Base-by-base conservation (phyloP, 2,113 vertebrate species). In the Henicopernis longicauda region DNA sequence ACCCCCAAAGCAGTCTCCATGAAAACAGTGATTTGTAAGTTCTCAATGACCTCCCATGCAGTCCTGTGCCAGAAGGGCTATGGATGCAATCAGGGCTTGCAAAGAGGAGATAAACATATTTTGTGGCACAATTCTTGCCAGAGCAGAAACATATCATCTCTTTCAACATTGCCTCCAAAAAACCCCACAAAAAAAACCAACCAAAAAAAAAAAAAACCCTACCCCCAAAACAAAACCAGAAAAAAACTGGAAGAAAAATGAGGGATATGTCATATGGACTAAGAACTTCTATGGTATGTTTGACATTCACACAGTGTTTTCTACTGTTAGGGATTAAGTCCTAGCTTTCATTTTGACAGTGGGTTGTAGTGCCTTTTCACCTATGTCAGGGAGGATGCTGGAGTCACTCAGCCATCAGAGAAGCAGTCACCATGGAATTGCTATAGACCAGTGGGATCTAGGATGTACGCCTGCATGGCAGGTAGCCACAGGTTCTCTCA, bases 381-480 rank as follows among this genome's bases (percentile, higher is more conserved):
- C 19, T 26, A 11, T 16, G 23, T 50, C 42, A 36, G 32, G 19
- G 27, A 55, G 17, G 49, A 32, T 79, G 66, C 29, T 79, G 54
- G 54, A 67, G 47, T 27, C 55, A 69, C 32, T 26, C 22, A 57
- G 32, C 20, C n/a, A 32, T 55, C 17, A 8, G 59, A 72, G 65
- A 73, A 67, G 27, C 7, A 67, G n/a, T 50, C 23, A 16, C 42
- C 11, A 6, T 52, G 36, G 54, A 62, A 50, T 9, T 74, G 44
- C 49, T 62, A 14, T 15, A 52, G 47, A 83, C 22, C 54, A 22
- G 19, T 13, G 26, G 16, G 52, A 66, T 82, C n/a, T 47, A 12
- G 0, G 3, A 44, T 15, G 22, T 21, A 32, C 1, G 3, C 12
- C 58, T 61, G 49, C 36, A 74, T 1, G 1, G 54, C 67, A 67